Evolutionary conservation across 2,797 vertebrate species (phyloP).

Genomic region (Peromyscus attwateri): DNA sequence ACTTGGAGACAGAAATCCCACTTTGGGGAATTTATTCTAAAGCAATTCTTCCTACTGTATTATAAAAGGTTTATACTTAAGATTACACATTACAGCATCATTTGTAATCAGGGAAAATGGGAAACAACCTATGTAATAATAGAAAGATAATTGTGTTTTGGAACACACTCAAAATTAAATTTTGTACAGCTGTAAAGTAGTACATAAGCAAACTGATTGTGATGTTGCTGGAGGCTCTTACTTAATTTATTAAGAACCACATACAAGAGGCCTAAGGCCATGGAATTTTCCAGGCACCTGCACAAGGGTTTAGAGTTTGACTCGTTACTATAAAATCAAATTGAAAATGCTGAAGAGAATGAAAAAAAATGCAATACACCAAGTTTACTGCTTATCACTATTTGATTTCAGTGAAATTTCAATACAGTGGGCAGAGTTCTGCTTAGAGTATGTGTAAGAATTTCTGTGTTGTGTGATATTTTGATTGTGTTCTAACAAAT

Average conservation of each 20-base stretch:
- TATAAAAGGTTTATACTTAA: conserved; percentile 23
- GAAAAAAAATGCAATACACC: neutral
- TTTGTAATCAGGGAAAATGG: conserved; percentile 28
- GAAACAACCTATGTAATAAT: neutral
- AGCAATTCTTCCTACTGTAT: neutral
- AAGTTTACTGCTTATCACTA: conserved; percentile 7
- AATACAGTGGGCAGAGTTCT: conserved; percentile 6
- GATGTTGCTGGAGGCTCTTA: neutral
- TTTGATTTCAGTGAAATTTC: conserved; percentile 21
- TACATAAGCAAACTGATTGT: neutral
- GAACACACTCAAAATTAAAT: conserved; percentile 2
- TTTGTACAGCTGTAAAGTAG: conserved; percentile 28
- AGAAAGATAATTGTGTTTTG: conserved; percentile 39
- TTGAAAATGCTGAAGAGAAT: conserved; percentile 2
- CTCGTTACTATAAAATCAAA: conserved; percentile 48
- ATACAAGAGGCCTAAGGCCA: neutral
- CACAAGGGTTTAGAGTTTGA: neutral
- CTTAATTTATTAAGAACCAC: neutral
- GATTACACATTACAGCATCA: neutral
- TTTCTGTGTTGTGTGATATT: neutral
- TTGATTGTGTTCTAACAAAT: too few species aligned
- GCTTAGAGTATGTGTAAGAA: conserved; percentile 12
- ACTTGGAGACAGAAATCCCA: neutral
- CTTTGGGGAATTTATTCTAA: conserved; percentile 14
- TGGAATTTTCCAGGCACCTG: conserved; percentile 14